phyloP scores from a whole-genome alignment of 2,797 vertebrate genomes.

The Myripristis murdjan region DNA sequence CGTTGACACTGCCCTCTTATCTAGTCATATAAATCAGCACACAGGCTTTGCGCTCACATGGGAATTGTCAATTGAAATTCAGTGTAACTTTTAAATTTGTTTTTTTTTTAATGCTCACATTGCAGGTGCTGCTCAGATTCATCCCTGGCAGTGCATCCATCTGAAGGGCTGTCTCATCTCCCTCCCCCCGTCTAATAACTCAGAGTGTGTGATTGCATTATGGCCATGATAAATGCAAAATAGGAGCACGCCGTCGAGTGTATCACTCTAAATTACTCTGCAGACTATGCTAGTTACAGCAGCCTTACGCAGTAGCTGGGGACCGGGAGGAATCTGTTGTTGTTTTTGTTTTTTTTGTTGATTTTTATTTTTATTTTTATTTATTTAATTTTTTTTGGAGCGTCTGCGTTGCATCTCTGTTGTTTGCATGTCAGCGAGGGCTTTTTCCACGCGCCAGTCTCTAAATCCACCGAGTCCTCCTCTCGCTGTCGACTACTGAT shows the following conservation, averaged over 20 bases:
- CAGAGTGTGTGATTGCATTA: slow-evolving; percentile 55
- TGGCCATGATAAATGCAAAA: slow-evolving; percentile 59
- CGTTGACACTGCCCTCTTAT: slow-evolving; percentile 37
- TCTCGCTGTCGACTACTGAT: slow-evolving; percentile 32
- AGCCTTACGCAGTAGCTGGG: slow-evolving; percentile 1
- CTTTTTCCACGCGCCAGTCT: neutral
- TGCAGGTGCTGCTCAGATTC: slow-evolving; percentile 32
- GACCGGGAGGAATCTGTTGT: slow-evolving; percentile 12
- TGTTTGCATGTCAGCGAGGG: slow-evolving; percentile 37
- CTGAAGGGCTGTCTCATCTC: slow-evolving; percentile 12
- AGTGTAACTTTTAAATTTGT: slow-evolving; percentile 59
- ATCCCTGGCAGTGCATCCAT: slow-evolving; percentile 38
- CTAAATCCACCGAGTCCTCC: slow-evolving; percentile 42
- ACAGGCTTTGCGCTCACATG: slow-evolving; percentile 34
- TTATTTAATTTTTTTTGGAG: too few species aligned
- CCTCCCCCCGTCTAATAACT: slow-evolving; percentile 49
- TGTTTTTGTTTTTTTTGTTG: neutral
- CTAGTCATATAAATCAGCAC: slow-evolving; percentile 40
- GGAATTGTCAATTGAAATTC: slow-evolving; percentile 49
- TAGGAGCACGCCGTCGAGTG: slow-evolving; percentile 39
- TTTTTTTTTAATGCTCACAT: slow-evolving; percentile 28
- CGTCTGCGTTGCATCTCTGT: slow-evolving; percentile 24
- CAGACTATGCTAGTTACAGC: slow-evolving; percentile 39
- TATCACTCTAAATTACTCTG: slow-evolving; percentile 57
- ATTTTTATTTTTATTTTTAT: too few species aligned